phyloP scores from a whole-genome alignment of 2,113 vertebrate genomes.

The Rhabdornis inornatus region DNA sequence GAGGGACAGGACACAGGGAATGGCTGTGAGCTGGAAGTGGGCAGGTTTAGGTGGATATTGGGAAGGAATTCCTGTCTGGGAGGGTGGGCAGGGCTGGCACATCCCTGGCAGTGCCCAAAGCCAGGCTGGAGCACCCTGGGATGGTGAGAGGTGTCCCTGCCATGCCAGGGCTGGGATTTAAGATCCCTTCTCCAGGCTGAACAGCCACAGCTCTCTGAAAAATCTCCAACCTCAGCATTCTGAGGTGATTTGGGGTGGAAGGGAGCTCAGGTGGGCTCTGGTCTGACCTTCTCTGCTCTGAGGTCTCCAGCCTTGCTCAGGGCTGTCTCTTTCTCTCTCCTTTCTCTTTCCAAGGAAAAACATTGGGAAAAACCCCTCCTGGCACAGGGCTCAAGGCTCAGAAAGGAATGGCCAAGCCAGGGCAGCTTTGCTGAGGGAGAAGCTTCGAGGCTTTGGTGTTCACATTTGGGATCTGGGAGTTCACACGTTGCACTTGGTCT shows the following conservation, averaged over 20 bases:
- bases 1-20: background rate
- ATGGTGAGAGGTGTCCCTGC: background rate
- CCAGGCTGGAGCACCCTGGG: background rate
- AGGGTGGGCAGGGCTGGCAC: background rate
- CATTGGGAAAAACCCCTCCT: accelerated
- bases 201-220: background rate
- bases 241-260: background rate
- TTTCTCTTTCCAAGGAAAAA: background rate
- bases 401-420: background rate
- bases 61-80: background rate
- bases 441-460: background rate
- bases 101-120: background rate
- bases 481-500: background rate
- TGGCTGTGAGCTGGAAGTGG: background rate
- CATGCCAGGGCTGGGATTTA: background rate
- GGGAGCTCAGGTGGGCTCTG: background rate
- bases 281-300: background rate
- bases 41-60: background rate
- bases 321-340: no score
- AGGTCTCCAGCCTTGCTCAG: no score
- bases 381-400: no score
- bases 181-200: background rate
- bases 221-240: background rate
- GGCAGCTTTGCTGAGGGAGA: background rate
- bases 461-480: accelerated